Conservation (phyloP, 2,797 vertebrate species). For the Ispidina picta region DNA sequence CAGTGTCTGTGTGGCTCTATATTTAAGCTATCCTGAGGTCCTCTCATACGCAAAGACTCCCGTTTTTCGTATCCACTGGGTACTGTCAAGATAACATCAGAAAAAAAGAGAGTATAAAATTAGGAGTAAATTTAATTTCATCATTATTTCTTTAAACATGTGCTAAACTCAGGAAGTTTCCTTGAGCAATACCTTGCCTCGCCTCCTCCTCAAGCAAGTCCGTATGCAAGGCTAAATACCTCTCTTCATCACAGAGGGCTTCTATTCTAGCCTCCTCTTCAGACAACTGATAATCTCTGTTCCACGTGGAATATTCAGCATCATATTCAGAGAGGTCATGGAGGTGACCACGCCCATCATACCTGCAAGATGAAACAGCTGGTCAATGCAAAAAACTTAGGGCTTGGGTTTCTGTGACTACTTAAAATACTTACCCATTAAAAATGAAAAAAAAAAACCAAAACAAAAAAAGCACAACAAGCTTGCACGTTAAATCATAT, state of each 20-base stretch:
- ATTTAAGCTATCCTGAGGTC: constrained; percentile 86
- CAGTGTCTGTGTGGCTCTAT: constrained; percentile 80
- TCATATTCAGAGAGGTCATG: constrained; percentile 99
- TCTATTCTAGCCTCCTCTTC: constrained; percentile 98
- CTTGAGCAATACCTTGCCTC: constrained; percentile 91
- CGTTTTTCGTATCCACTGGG: constrained; percentile 84
- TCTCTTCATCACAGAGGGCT: constrained; percentile 96
- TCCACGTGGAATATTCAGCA: constrained; percentile 93
- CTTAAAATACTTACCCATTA: constrained; percentile 78
- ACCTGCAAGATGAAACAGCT: constrained; percentile 89
- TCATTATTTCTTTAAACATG: constrained; percentile 52
- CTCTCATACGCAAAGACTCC: constrained; percentile 84
- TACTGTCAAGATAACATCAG: constrained; percentile 89
- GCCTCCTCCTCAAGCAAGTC: constrained; percentile 99
- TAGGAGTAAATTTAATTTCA: constrained; percentile 76
- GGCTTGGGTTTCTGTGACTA: constrained; percentile 40
- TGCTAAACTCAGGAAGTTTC: constrained; percentile 75
- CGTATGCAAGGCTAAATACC: constrained; percentile 98
- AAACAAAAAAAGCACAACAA: neutral
- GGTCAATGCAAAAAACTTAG: constrained; percentile 79
- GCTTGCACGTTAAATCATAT: constrained; percentile 36
- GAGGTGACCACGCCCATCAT: constrained; percentile 98
- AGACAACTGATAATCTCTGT: constrained; percentile 94
- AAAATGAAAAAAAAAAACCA: constrained; percentile 35
- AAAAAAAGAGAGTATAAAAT: constrained; percentile 87